Percentiles rank a stretch among this genome's conserved stretches.
These are phyloP conservation scores for Psittacula cyanocephala DNA, from an alignment of 2,113 vertebrate genomes.

Conservation along the genomic window DNA sequence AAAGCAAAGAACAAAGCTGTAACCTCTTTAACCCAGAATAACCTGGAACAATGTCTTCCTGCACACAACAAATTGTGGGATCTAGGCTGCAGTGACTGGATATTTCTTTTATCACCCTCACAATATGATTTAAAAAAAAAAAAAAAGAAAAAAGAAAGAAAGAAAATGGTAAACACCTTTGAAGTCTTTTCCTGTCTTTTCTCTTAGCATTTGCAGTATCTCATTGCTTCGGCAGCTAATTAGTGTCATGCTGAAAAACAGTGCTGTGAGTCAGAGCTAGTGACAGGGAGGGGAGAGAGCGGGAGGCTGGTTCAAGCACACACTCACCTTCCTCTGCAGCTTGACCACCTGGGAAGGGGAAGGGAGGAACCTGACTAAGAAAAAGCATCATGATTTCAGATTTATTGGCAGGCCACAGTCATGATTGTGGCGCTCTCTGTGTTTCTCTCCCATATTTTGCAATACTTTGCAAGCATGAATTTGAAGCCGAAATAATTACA, in stretches of 20 bases:
- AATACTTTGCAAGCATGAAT: conserved; percentile 17
- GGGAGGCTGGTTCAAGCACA: neutral
- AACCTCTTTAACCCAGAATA: neutral
- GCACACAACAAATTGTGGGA: neutral
- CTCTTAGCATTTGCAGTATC: neutral
- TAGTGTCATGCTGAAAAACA: neutral
- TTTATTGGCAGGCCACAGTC: neutral
- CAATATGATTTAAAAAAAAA: neutral
- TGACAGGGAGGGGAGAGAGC: neutral
- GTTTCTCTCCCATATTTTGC: neutral
- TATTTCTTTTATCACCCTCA: neutral
- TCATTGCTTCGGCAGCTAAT: conserved; percentile 22
- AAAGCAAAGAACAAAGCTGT: neutral
- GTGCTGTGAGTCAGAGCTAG: neutral
- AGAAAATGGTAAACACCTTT: neutral
- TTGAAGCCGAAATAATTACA: conserved; percentile 27
- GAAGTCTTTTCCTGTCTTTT: conserved; percentile 24
- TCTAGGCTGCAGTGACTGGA: neutral
- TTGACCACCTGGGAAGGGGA: neutral
- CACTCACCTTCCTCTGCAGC: neutral
- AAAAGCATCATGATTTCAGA: neutral
- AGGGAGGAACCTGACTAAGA: neutral
- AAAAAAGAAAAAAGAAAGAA: neutral
- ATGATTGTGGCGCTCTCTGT: fast-evolving
- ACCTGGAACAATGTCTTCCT: neutral